Percentiles rank a stretch among this genome's conserved stretches.
Evolutionary conservation across 2,888 invertebrate genomes (phyloP).

Genomic region (Salpingus planirostris): DNA sequence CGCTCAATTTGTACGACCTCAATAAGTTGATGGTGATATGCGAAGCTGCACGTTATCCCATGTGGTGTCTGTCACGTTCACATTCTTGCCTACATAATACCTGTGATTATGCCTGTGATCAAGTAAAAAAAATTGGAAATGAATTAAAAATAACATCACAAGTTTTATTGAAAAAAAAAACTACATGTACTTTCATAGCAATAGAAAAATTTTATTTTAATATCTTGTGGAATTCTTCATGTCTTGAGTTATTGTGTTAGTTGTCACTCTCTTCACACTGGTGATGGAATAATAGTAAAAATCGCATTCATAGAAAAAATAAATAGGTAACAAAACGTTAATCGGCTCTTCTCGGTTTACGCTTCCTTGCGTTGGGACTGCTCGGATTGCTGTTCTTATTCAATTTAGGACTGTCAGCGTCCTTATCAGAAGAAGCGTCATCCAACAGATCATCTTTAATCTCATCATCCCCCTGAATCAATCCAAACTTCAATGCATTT

Average conservation of each 20-base stretch:
- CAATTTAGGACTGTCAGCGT: conserved; percentile 23
- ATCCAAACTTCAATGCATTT: conserved; percentile 6
- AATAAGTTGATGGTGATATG: no score
- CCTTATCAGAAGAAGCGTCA: conserved; percentile 38
- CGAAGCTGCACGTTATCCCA: no score
- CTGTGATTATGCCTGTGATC: no score
- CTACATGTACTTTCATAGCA: conserved; percentile 10
- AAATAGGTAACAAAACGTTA: conserved; percentile 9
- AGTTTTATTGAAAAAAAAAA: conserved; percentile 12
- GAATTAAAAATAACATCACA: conserved; percentile 14
- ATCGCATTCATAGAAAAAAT: no score
- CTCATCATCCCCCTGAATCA: conserved; percentile 46
- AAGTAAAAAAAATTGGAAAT: no score
- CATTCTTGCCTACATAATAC: no score
- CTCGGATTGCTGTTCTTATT: conserved; percentile 22
- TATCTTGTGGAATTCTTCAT: conserved; percentile 2
- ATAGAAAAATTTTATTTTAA: conserved; percentile 13
- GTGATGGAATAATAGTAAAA: conserved; percentile 7
- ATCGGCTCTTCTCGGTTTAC: conserved; percentile 59
- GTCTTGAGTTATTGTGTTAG: conserved; percentile 9
- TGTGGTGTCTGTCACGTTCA: no score
- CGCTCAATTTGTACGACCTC: no score
- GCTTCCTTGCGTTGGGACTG: conserved; percentile 58
- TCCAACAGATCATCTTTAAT: conserved; percentile 62
- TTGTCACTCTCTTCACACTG: conserved; percentile 4